Evolutionary conservation across 2,797 vertebrate species (phyloP).

Genomic region (Tympanoctomys barrerae): DNA sequence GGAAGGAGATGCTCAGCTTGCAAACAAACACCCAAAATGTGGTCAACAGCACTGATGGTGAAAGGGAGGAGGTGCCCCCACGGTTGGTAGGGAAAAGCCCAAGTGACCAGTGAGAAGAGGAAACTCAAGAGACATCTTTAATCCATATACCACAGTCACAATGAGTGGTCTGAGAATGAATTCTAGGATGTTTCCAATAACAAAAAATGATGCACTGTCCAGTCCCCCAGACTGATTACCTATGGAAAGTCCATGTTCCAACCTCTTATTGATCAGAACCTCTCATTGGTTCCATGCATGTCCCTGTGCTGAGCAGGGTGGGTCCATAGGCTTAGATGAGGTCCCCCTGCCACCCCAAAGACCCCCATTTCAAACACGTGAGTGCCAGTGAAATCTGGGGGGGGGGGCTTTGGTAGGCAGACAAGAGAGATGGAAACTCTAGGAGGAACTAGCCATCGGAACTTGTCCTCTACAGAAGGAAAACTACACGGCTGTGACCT

Average conservation of each 20-base stretch:
- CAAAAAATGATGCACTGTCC: neutral
- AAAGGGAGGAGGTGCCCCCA: too few relatives aligned
- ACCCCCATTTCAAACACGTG: rapidly evolving
- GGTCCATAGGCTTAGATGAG: neutral
- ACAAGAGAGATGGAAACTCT: neutral
- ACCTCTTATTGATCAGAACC: neutral
- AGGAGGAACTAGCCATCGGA: neutral
- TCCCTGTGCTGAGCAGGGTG: neutral
- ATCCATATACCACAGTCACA: neutral
- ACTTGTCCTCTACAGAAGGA: neutral
- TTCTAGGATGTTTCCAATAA: neutral
- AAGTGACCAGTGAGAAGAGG: rapidly evolving
- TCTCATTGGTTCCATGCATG: too few relatives aligned
- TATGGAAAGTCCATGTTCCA: neutral
- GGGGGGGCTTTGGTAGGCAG: neutral
- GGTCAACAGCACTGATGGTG: neutral
- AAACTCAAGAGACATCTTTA: neutral
- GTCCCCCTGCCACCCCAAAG: neutral
- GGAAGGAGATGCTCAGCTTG: neutral
- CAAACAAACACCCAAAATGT: neutral
- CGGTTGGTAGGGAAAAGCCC: neutral
- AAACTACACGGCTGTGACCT: rapidly evolving
- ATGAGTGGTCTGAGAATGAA: neutral
- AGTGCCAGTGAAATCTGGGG: neutral
- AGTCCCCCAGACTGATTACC: neutral